phyloP scores from a whole-genome alignment of 2,888 invertebrate genomes.

The Latheticus oryzae region DNA sequence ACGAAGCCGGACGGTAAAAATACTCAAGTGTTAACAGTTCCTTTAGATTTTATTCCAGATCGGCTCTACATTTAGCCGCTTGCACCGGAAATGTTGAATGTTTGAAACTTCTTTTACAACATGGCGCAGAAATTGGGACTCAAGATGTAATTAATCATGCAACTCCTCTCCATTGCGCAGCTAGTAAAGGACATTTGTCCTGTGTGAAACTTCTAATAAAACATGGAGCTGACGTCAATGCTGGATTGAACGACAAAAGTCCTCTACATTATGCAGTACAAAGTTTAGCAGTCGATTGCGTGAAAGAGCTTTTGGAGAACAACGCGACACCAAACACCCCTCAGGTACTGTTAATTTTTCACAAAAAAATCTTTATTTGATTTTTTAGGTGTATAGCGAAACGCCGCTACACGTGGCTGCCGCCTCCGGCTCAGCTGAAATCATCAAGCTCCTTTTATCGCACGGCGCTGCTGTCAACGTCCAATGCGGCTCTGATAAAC shows the following conservation, averaged over 20 bases:
- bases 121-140: conserved; percentile 74
- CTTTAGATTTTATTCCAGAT: no score
- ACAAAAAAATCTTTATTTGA: no score
- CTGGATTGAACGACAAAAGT: conserved; percentile 74
- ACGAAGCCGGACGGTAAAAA: conserved; percentile 79
- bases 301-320: conserved; percentile 76
- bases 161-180: conserved; percentile 83
- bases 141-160: conserved; percentile 80
- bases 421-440: conserved; percentile 76
- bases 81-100: conserved; percentile 80
- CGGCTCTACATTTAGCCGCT: conserved; percentile 83
- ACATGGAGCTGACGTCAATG: conserved; percentile 83
- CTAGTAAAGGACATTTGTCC: conserved; percentile 72
- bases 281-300: conserved; percentile 80
- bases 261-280: conserved; percentile 88
- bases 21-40: no score
- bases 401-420: conserved; percentile 87
- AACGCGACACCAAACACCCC: conserved; percentile 87
- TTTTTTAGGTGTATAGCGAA: conserved; percentile 79
- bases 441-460: conserved; percentile 78
- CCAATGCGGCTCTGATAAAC: conserved; percentile 76
- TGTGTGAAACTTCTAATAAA: conserved; percentile 75
- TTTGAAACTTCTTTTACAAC: conserved; percentile 75
- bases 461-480: conserved; percentile 84
- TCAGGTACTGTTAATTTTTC: conserved; percentile 72